phyloP scores from a whole-genome alignment of 2,797 vertebrate species.

The Parambassis ranga region DNA sequence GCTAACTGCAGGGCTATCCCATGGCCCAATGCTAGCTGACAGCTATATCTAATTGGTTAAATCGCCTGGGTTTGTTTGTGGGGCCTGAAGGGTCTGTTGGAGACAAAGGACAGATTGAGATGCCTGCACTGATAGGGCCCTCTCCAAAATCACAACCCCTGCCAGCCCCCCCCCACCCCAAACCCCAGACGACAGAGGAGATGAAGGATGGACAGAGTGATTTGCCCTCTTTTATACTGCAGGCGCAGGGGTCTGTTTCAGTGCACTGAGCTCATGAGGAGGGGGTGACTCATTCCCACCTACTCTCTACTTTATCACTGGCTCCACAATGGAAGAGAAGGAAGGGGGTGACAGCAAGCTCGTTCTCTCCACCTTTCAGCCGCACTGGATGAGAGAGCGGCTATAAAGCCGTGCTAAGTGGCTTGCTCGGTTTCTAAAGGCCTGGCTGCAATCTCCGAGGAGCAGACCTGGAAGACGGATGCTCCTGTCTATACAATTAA shows the following conservation, averaged over 20 bases:
- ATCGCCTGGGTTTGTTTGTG: slow-evolving; percentile 62
- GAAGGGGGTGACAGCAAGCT: slow-evolving; percentile 64
- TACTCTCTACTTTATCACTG: slow-evolving; percentile 68
- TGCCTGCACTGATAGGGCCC: slow-evolving; percentile 46
- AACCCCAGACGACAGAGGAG: slow-evolving; percentile 2
- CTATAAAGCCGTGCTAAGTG: slow-evolving; percentile 71
- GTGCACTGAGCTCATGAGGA: slow-evolving; percentile 50
- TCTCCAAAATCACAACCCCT: slow-evolving; percentile 21
- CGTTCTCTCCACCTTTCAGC: slow-evolving; percentile 72
- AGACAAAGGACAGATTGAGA: slow-evolving; percentile 71
- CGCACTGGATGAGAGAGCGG: slow-evolving; percentile 47
- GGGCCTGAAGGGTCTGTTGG: slow-evolving; percentile 17
- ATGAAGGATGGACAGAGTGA: slow-evolving; percentile 55
- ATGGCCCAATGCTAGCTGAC: slow-evolving; percentile 44
- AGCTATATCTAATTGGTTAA: slow-evolving; percentile 75
- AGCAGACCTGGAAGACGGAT: slow-evolving; percentile 55
- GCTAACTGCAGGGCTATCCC: slow-evolving; percentile 30
- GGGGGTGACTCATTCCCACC: slow-evolving; percentile 59
- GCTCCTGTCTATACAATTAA: slow-evolving; percentile 36
- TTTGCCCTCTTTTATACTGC: slow-evolving; percentile 64
- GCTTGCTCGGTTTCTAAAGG: slow-evolving; percentile 55
- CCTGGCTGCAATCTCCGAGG: slow-evolving; percentile 47
- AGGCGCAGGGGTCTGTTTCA: slow-evolving; percentile 34
- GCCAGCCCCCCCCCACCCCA: too few relatives aligned
- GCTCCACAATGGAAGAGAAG: slow-evolving; percentile 56